Percentiles rank a stretch among this genome's conserved stretches.
Evolutionary conservation across 2,888 invertebrate genomes (phyloP).

Genomic region (Caradrina kadenii): DNA sequence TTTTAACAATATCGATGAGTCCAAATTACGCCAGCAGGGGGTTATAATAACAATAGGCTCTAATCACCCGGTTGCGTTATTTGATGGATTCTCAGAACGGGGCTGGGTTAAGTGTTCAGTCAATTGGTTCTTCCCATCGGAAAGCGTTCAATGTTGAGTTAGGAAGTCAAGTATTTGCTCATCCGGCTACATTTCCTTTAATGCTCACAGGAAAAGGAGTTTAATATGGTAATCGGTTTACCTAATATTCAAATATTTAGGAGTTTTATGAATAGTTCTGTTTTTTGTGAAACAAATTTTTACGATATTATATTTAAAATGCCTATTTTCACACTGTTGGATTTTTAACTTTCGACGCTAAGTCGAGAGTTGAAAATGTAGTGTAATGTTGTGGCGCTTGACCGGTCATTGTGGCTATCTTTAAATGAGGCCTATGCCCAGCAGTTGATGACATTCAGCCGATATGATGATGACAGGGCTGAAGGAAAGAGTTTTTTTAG

Average conservation of each 20-base stretch:
- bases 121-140: slow-evolving; percentile 54
- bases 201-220: slow-evolving; percentile 5
- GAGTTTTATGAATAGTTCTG: background rate
- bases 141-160: slow-evolving; percentile 26
- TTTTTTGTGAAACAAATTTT: too few species aligned
- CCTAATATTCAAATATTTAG: background rate
- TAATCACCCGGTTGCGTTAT: slow-evolving; percentile 15
- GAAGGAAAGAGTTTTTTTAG: too few species aligned
- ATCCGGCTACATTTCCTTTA: slow-evolving; percentile 33
- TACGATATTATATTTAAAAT: too few species aligned
- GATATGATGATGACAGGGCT: too few species aligned
- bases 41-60: slow-evolving; percentile 20
- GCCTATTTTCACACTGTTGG: too few species aligned
- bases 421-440: too few species aligned
- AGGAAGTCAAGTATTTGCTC: slow-evolving; percentile 45
- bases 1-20: background rate
- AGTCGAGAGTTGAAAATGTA: too few species aligned
- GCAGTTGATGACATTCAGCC: too few species aligned
- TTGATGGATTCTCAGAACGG: slow-evolving; percentile 45
- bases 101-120: slow-evolving; percentile 46
- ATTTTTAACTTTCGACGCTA: too few species aligned
- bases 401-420: too few species aligned
- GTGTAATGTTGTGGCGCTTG: too few species aligned
- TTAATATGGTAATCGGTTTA: background rate
- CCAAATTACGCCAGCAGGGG: slow-evolving; percentile 43